A percentile compares a stretch with the other conserved stretches of the same genome.
phyloP scores from a whole-genome alignment of 2,888 invertebrate species.

The Hypena proboscidalis region DNA sequence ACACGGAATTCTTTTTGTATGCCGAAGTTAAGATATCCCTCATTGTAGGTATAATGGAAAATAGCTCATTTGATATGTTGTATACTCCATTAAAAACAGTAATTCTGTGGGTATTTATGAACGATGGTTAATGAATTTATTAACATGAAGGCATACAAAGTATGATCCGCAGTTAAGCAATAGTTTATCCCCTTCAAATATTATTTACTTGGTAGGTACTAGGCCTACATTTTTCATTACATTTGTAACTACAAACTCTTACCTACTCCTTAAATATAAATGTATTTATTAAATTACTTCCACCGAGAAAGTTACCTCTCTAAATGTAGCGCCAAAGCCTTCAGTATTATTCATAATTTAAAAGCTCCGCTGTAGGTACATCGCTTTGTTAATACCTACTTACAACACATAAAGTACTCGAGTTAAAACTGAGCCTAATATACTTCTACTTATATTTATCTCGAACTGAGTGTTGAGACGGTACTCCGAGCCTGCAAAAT shows the following conservation, averaged over 20 bases:
- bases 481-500: conserved; percentile 18
- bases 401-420: conserved; percentile 27
- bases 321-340: background rate
- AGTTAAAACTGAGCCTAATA: conserved; percentile 22
- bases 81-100: too few relatives aligned
- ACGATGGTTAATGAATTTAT: background rate
- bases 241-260: too few relatives aligned
- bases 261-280: too few relatives aligned
- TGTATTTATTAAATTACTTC: too few relatives aligned
- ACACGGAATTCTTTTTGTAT: background rate
- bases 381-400: conserved; percentile 12
- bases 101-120: background rate
- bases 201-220: too few relatives aligned
- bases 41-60: background rate
- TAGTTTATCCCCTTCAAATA: too few relatives aligned
- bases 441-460: conserved; percentile 29
- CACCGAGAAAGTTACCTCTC: background rate
- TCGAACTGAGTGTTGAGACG: conserved; percentile 21
- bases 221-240: too few relatives aligned
- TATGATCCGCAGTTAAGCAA: too few relatives aligned
- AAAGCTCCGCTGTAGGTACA: conserved; percentile 1
- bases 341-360: too few relatives aligned
- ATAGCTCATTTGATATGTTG: background rate
- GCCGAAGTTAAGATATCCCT: background rate
- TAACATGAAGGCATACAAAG: too few relatives aligned